Evolutionary conservation across 1,140 invertebrate genomes (phyloP).

Genomic region (Drosophila setifemur): DNA sequence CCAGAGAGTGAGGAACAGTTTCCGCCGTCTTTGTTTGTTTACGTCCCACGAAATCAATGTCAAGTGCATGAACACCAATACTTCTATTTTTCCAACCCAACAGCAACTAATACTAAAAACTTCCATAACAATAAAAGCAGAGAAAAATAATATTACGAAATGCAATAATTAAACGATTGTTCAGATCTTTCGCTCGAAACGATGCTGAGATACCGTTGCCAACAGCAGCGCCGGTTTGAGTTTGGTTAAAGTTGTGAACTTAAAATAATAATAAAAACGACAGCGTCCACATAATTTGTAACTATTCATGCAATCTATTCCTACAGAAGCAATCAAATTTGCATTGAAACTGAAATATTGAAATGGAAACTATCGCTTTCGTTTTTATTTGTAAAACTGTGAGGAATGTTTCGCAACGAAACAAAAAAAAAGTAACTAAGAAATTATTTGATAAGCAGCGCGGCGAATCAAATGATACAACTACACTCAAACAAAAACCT

Average conservation of each 20-base stretch:
- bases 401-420: slow-evolving; percentile 81
- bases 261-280: slow-evolving; percentile 8
- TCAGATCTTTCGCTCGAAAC: slow-evolving; percentile 5
- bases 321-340: slow-evolving; percentile 63
- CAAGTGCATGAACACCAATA: slow-evolving; percentile 47
- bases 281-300: slow-evolving; percentile 60
- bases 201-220: slow-evolving; percentile 1
- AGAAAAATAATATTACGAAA: slow-evolving; percentile 35
- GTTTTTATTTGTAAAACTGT: slow-evolving; percentile 66
- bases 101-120: slow-evolving; percentile 47
- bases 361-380: slow-evolving; percentile 41
- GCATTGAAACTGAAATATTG: slow-evolving; percentile 50
- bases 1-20: slow-evolving; percentile 29
- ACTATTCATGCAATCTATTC: slow-evolving; percentile 63
- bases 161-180: slow-evolving; percentile 17
- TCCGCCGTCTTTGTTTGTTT: slow-evolving; percentile 51
- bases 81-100: slow-evolving; percentile 69
- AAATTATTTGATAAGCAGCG: slow-evolving; percentile 41
- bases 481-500: slow-evolving; percentile 51
- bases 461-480: slow-evolving; percentile 32
- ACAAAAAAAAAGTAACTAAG: slow-evolving; percentile 66
- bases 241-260: slow-evolving; percentile 36
- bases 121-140: slow-evolving; percentile 31
- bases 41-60: slow-evolving; percentile 67
- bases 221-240: slow-evolving; percentile 6